Conservation (phyloP, 2,888 invertebrate species). For the Nemotelus nigrinus region DNA sequence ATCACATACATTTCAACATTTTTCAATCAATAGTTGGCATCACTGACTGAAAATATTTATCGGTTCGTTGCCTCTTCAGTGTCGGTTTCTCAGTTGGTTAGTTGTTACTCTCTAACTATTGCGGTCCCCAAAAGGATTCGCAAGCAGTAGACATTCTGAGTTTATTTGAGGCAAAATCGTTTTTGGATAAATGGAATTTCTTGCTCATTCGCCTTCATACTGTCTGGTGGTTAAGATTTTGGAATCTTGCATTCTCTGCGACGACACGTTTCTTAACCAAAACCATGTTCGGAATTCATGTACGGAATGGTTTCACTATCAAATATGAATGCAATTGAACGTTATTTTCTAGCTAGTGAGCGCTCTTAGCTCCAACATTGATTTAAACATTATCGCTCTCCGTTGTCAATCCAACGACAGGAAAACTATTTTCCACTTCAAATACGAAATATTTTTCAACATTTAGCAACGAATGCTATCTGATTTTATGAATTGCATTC, state of each 20-base stretch:
- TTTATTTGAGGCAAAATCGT: conserved; percentile 30
- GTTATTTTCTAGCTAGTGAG: no score
- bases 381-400: background rate
- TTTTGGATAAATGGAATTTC: conserved; percentile 12
- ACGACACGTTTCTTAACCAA: background rate
- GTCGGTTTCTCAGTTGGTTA: conserved; percentile 1
- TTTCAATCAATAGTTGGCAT: background rate
- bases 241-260: background rate
- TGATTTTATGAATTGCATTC: background rate
- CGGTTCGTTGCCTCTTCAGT: background rate
- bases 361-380: background rate
- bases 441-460: conserved; percentile 1
- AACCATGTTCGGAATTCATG: no score
- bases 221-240: conserved; percentile 9
- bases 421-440: conserved; percentile 2
- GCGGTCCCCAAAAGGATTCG: conserved; percentile 20
- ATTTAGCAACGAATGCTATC: background rate
- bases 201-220: conserved; percentile 10
- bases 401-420: background rate
- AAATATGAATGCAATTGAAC: no score
- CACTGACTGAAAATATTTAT: background rate
- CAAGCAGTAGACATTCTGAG: conserved; percentile 15
- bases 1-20: background rate
- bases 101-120: conserved; percentile 2
- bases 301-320: no score